Percentiles rank a stretch among this genome's conserved stretches.
Conservation (phyloP, 2,797 vertebrate genomes). For the Cygnus olor region DNA sequence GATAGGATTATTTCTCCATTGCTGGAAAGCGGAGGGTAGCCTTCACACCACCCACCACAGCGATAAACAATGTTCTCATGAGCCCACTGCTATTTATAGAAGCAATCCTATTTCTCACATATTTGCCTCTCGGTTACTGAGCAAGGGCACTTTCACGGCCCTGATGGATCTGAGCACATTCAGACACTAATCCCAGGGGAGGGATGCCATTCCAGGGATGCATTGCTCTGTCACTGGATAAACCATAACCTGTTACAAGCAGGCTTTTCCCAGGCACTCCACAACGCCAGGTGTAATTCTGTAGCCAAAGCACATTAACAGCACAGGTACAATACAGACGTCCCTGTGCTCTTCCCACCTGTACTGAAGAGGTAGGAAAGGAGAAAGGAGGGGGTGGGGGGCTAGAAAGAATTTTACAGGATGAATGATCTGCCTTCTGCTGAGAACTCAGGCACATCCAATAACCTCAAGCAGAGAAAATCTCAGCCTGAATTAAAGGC, state of each 20-base stretch:
- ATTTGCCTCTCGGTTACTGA: conserved; percentile 61
- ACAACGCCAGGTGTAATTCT: not conserved
- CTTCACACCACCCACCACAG: conserved; percentile 19
- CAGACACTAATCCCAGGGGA: conserved; percentile 17
- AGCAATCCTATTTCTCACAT: conserved; percentile 61
- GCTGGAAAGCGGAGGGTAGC: conserved; percentile 52
- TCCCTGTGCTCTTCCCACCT: not conserved
- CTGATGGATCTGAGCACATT: conserved; percentile 33
- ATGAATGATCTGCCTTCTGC: conserved; percentile 53
- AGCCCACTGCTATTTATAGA: conserved; percentile 63
- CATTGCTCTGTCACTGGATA: not conserved
- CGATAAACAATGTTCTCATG: conserved; percentile 58
- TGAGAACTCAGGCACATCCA: conserved; percentile 54
- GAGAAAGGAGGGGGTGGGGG: not conserved
- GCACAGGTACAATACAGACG: not conserved
- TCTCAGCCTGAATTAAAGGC: conserved; percentile 58
- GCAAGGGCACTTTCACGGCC: conserved; percentile 53
- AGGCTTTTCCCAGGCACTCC: not conserved
- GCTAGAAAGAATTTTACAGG: not conserved
- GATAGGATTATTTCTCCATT: not conserved
- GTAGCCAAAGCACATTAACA: not conserved
- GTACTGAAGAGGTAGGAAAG: not conserved
- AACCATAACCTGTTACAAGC: not conserved
- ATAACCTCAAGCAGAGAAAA: conserved; percentile 61
- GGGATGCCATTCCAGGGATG: not conserved